Evolutionary conservation across 2,888 invertebrate species (phyloP).

Genomic region (Odiellus spinosus): DNA sequence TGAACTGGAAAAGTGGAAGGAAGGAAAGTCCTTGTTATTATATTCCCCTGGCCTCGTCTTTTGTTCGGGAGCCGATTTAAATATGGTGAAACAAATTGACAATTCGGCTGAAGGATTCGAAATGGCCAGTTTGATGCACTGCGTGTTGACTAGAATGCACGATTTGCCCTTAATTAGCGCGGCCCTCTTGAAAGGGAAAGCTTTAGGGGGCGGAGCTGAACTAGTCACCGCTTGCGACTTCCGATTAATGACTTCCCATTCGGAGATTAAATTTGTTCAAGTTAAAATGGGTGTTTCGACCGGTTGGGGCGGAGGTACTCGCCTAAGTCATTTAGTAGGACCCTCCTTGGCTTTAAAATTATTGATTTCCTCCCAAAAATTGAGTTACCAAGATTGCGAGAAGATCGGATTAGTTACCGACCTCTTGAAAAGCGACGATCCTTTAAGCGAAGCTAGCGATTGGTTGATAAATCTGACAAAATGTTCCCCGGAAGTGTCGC

Average conservation of each 20-base stretch:
- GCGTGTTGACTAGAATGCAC: slow-evolving; percentile 29
- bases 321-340: slow-evolving; percentile 32
- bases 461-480: slow-evolving; percentile 27
- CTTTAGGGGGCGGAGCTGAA: slow-evolving; percentile 41
- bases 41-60: slow-evolving; percentile 20
- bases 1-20: slow-evolving; percentile 33
- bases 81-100: slow-evolving; percentile 24
- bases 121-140: slow-evolving; percentile 36
- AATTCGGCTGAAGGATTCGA: slow-evolving; percentile 28
- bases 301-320: slow-evolving; percentile 37
- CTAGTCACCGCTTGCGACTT: slow-evolving; percentile 36
- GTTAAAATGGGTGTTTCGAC: slow-evolving; percentile 35
- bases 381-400: slow-evolving; percentile 28
- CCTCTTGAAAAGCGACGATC: slow-evolving; percentile 23
- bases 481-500: slow-evolving; percentile 23
- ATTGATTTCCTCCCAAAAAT: slow-evolving; percentile 25
- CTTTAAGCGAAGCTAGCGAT: slow-evolving; percentile 22
- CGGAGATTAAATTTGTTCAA: slow-evolving; percentile 36
- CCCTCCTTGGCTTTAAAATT: slow-evolving; percentile 31
- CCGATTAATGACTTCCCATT: slow-evolving; percentile 29
- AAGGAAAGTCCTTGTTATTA: slow-evolving; percentile 27
- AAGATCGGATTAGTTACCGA: slow-evolving; percentile 31
- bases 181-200: slow-evolving; percentile 35
- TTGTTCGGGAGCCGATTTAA: slow-evolving; percentile 31
- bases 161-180: slow-evolving; percentile 36